Evolutionary conservation across 2,888 invertebrate species (phyloP).

Genomic region (Caradrina clavipalpis): DNA sequence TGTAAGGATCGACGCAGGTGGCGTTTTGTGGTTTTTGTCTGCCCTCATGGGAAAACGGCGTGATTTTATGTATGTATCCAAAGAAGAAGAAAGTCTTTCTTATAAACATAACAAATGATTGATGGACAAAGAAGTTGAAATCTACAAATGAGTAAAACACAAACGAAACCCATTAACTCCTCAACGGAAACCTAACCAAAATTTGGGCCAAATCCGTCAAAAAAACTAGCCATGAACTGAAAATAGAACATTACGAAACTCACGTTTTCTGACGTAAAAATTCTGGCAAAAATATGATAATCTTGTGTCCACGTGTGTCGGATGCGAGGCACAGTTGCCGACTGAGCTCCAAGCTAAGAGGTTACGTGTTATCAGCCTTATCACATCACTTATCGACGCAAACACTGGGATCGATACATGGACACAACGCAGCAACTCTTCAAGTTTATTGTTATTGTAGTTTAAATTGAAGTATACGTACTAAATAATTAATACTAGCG

Average conservation of each 20-base stretch:
- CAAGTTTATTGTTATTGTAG: background rate
- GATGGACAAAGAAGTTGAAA: background rate
- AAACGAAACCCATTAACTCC: background rate
- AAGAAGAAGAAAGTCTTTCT: background rate
- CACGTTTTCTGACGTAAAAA: slow-evolving; percentile 49
- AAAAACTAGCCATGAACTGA: slow-evolving; percentile 12
- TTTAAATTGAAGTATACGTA: background rate
- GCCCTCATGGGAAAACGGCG: no score
- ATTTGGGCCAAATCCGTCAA: background rate
- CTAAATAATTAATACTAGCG: no score
- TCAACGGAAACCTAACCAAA: background rate
- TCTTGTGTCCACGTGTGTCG: slow-evolving; percentile 37
- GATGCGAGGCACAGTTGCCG: slow-evolving; percentile 28
- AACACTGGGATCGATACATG: slow-evolving; percentile 54
- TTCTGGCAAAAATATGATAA: slow-evolving; percentile 17
- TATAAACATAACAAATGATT: background rate
- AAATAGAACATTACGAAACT: slow-evolving; percentile 51
- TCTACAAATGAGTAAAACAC: background rate
- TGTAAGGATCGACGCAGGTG: no score
- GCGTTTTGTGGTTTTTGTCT: no score
- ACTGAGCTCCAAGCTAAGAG: slow-evolving; percentile 44
- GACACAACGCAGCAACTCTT: background rate
- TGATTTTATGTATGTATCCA: no score
- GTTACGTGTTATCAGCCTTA: slow-evolving; percentile 74
- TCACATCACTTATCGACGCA: slow-evolving; percentile 63